A percentile compares a stretch with the other conserved stretches of the same genome.
Evolutionary conservation across 2,797 vertebrate genomes (phyloP).

Genomic region (Amphiprion clarkii): DNA sequence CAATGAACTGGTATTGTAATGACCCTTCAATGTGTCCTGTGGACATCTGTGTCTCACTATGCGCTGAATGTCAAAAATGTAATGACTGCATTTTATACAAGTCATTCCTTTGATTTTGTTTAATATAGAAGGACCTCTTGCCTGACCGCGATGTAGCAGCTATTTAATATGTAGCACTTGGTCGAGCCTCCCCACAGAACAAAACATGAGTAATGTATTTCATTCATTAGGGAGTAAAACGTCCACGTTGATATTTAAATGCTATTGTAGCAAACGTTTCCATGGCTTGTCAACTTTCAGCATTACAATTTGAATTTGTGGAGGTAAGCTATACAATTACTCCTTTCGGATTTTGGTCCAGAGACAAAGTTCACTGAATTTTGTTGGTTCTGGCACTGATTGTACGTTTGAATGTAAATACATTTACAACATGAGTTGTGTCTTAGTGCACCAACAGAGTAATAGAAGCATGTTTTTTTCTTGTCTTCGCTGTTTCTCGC

Average conservation of each 20-base stretch:
- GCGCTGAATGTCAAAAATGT: constrained; percentile 78
- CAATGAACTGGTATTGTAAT: constrained; percentile 83
- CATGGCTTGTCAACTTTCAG: constrained; percentile 46
- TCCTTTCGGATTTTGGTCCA: constrained; percentile 49
- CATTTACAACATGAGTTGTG: constrained; percentile 83
- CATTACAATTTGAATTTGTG: constrained; percentile 46
- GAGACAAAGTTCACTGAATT: constrained; percentile 51
- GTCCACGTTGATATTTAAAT: constrained; percentile 50
- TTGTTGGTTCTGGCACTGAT: constrained; percentile 76
- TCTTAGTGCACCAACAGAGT: constrained; percentile 72
- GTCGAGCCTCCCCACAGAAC: constrained; percentile 49
- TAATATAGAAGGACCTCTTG: constrained; percentile 62
- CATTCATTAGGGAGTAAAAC: constrained; percentile 34
- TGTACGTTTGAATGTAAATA: constrained; percentile 87
- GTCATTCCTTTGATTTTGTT: constrained; percentile 66
- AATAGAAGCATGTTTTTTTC: constrained; percentile 74
- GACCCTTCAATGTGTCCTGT: constrained; percentile 86
- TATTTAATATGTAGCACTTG: constrained; percentile 77
- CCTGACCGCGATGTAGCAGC: constrained; percentile 75
- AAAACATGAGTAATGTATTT: constrained; percentile 45
- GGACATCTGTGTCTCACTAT: constrained; percentile 83
- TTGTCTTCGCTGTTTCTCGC: constrained; percentile 69
- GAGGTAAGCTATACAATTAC: constrained; percentile 42
- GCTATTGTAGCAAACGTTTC: constrained; percentile 55
- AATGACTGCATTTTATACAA: constrained; percentile 72